Evolutionary conservation across 2,113 vertebrate genomes (phyloP).

Genomic region (Lamprotornis superbus): DNA sequence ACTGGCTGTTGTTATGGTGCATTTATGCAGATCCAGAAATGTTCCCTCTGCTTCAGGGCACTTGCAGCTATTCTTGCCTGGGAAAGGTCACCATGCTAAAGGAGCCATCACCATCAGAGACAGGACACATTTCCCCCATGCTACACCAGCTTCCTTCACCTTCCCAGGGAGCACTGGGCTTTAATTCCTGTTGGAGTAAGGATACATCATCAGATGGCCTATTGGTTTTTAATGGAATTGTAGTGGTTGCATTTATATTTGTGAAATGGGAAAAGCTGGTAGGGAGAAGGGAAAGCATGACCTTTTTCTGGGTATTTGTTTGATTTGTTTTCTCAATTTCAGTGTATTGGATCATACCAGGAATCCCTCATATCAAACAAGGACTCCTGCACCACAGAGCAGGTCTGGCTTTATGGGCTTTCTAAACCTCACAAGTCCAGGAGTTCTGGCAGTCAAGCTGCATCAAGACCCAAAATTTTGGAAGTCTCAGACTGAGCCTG

Average conservation of each 20-base stretch:
- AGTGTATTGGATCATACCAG: background rate
- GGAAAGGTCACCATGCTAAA: background rate
- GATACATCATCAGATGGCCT: no score
- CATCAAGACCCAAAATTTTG: background rate
- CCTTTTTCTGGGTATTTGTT: background rate
- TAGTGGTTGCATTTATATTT: background rate
- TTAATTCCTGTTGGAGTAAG: background rate
- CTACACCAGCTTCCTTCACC: background rate
- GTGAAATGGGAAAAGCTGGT: background rate
- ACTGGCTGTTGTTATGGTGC: background rate
- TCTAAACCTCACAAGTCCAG: background rate
- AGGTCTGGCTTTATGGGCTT: background rate
- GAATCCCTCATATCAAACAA: background rate
- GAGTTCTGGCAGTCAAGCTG: background rate
- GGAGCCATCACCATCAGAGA: background rate
- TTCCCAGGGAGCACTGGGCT: background rate
- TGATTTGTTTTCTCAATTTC: background rate
- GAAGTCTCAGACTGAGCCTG: background rate
- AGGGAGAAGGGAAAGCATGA: background rate
- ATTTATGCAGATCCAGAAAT: constrained; percentile 21
- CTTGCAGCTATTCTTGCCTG: background rate
- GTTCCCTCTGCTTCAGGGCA: background rate
- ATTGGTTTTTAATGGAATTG: background rate
- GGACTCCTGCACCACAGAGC: background rate
- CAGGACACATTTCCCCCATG: background rate